phyloP scores from a whole-genome alignment of 2,888 invertebrate species.

The Conomelus anceps region DNA sequence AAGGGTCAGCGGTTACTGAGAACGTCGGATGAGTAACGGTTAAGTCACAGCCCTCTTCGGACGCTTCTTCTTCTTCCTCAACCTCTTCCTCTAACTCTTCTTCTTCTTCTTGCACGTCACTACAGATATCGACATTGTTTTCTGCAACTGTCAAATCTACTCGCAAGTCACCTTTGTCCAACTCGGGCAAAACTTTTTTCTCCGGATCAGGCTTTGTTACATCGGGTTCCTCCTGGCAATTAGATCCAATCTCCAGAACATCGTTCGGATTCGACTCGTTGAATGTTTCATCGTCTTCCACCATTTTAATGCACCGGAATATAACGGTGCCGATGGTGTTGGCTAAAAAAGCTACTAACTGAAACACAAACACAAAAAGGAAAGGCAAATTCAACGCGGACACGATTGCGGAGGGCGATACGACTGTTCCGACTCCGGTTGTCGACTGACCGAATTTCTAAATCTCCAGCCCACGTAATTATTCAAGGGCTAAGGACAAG shows the following conservation, averaged over 20 bases:
- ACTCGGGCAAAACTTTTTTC: not conserved
- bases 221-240: not conserved
- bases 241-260: not conserved
- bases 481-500: not conserved
- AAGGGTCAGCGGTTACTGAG: not conserved
- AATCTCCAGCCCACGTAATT: not conserved
- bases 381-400: too few relatives aligned
- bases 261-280: not conserved
- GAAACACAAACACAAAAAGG: not conserved
- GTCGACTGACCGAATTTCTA: not conserved
- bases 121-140: not conserved
- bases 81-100: not conserved
- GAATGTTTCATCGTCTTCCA: not conserved
- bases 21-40: not conserved
- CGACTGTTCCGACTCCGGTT: not conserved
- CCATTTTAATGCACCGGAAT: constrained; percentile 4
- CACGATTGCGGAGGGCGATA: too few relatives aligned
- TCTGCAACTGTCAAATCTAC: not conserved
- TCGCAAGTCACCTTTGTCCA: constrained; percentile 3
- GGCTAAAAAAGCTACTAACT: not conserved
- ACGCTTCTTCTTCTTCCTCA: not conserved
- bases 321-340: constrained; percentile 6
- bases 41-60: not conserved
- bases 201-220: not conserved
- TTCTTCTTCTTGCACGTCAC: not conserved